A percentile compares a stretch with the other conserved stretches of the same genome.
Conservation (phyloP, 2,113 vertebrate species). For the Grammomys surdaster region DNA sequence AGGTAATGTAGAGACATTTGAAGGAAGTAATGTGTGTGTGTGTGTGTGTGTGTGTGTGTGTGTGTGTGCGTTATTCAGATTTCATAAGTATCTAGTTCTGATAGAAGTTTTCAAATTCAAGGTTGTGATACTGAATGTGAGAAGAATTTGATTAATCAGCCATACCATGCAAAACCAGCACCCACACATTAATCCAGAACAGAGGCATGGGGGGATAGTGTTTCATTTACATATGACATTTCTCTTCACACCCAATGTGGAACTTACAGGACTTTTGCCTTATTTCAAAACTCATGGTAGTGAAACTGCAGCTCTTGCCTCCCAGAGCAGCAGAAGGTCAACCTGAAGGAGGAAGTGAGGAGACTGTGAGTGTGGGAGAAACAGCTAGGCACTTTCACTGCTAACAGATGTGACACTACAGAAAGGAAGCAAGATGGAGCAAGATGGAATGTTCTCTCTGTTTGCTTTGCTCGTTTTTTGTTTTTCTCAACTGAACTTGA, state of each 20-base stretch:
- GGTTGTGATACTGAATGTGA: background rate
- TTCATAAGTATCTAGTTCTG: conserved; percentile 64
- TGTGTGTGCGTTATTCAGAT: conserved; percentile 38
- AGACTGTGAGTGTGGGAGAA: background rate
- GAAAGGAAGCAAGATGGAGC: background rate
- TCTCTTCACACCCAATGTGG: background rate
- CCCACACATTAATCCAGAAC: background rate
- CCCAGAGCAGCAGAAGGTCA: background rate
- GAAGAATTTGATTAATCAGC: conserved; percentile 41
- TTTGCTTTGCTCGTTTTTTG: background rate
- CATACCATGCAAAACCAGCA: background rate
- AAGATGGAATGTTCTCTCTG: background rate
- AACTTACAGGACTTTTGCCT: background rate
- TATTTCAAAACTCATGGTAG: background rate
- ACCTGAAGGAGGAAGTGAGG: background rate
- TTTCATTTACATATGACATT: background rate
- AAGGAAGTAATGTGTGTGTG: background rate
- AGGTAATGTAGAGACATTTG: conserved; percentile 27
- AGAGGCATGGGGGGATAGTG: background rate
- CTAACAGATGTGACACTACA: background rate
- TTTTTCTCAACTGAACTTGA: background rate
- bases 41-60: conserved; percentile 15
- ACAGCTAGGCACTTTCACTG: background rate
- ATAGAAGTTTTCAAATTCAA: conserved; percentile 52
- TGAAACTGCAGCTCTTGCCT: background rate